Conservation (phyloP, 2,888 invertebrate genomes). For the Brachypterus glaber region DNA sequence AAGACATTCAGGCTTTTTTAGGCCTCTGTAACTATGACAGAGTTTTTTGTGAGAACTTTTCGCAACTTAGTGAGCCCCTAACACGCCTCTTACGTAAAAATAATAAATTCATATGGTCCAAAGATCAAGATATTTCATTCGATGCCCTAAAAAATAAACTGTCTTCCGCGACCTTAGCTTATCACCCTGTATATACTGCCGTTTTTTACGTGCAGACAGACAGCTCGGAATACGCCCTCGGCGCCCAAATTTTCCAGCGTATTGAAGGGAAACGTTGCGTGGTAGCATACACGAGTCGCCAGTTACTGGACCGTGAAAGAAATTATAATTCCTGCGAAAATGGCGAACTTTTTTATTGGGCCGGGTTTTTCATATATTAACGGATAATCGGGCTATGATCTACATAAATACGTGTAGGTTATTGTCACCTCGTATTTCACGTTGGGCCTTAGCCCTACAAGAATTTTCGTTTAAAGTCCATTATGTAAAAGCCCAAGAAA, state of each 20-base stretch:
- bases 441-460: too few relatives aligned
- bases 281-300: slow-evolving; percentile 4
- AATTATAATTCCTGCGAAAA: slow-evolving; percentile 22
- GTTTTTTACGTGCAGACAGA: slow-evolving; percentile 7
- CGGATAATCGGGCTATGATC: slow-evolving; percentile 23
- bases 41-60: too few relatives aligned
- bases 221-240: slow-evolving; percentile 6
- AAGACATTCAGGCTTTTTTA: slow-evolving; percentile 15
- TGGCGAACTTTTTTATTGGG: slow-evolving; percentile 22
- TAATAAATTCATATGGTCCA: too few relatives aligned
- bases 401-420: too few relatives aligned
- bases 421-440: too few relatives aligned
- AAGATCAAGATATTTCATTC: slow-evolving; percentile 5
- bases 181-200: slow-evolving; percentile 3
- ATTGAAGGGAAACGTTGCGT: slow-evolving; percentile 3
- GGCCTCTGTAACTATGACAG: too few relatives aligned
- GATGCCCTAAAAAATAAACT: slow-evolving; percentile 4
- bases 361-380: slow-evolving; percentile 17
- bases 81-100: slow-evolving; percentile 5
- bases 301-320: slow-evolving; percentile 11
- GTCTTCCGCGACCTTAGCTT: slow-evolving; percentile 1
- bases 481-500: slow-evolving; percentile 22
- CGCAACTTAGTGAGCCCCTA: too few relatives aligned
- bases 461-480: slow-evolving; percentile 20
- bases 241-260: slow-evolving; percentile 6